A percentile compares a stretch with the other conserved stretches of the same genome.
These are phyloP conservation scores for Phalacrocorax brasilianus DNA, from an alignment of 2,113 vertebrate genomes.

Conservation along the genomic window DNA sequence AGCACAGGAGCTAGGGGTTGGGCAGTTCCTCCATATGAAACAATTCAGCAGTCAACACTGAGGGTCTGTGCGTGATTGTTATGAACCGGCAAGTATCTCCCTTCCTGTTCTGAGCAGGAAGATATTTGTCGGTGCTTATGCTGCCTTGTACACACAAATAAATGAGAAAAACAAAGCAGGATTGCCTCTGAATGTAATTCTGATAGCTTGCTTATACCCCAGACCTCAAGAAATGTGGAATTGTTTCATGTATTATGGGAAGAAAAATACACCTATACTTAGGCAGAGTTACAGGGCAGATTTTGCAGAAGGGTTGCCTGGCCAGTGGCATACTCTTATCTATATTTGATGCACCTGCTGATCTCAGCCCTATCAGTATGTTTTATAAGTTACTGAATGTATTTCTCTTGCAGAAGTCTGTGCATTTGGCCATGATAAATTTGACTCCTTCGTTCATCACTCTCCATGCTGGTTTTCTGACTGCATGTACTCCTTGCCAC, in stretches of 20 bases:
- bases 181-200: neutral
- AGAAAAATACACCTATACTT: neutral
- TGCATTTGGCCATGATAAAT: neutral
- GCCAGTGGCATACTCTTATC: neutral
- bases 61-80: neutral
- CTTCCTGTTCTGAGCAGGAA: neutral
- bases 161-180: neutral
- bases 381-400: neutral
- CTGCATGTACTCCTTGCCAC: neutral
- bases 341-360: neutral
- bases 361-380: neutral
- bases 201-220: neutral
- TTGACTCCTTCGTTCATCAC: neutral
- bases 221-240: neutral
- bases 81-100: neutral
- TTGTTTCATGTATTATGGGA: neutral
- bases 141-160: neutral
- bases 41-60: neutral
- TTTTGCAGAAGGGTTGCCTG: neutral
- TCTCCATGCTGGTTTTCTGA: neutral
- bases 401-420: neutral
- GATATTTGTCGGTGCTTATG: neutral
- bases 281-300: neutral
- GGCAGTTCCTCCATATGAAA: neutral
- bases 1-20: neutral